Percentiles rank a stretch among this genome's conserved stretches.
Evolutionary conservation across 2,888 invertebrate genomes (phyloP).

Genomic region (Helleia helle): DNA sequence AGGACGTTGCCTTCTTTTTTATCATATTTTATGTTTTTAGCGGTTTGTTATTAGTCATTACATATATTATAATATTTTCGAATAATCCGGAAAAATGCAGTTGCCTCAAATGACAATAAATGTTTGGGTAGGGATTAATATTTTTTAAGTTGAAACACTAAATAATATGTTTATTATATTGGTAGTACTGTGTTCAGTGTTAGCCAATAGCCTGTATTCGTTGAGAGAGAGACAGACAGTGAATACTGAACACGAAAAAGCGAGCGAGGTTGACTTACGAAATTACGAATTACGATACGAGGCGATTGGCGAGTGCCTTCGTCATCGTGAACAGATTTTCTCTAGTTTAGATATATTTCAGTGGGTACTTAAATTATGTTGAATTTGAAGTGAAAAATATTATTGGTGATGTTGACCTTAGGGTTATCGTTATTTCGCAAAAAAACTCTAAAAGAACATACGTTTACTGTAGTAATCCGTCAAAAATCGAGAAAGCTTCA

Average conservation of each 20-base stretch:
- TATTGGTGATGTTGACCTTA: constrained; percentile 70
- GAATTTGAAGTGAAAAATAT: constrained; percentile 54
- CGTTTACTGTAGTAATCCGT: constrained; percentile 75
- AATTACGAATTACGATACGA: constrained; percentile 15
- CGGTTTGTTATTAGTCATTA: too few species aligned
- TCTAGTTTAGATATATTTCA: constrained; percentile 15
- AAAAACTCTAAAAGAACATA: constrained; percentile 58
- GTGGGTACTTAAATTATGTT: constrained; percentile 49
- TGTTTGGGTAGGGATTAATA: too few species aligned
- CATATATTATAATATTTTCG: too few species aligned
- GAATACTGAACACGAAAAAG: constrained; percentile 1
- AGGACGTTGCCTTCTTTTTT: too few species aligned
- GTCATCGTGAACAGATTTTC: constrained; percentile 48
- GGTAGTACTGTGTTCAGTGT: too few species aligned
- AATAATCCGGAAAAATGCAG: too few species aligned
- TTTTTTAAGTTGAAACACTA: too few species aligned
- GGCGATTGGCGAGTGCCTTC: constrained; percentile 31
- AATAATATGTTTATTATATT: too few species aligned
- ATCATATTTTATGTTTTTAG: too few species aligned
- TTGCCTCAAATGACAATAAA: too few species aligned
- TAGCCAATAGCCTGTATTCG: background rate
- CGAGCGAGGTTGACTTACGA: constrained; percentile 14
- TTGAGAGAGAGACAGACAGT: background rate
- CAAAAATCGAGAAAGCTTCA: constrained; percentile 92
- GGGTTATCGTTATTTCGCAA: constrained; percentile 55